These are phyloP conservation scores for Ctenomys sociabilis DNA, from an alignment of 2,113 vertebrate genomes.

Conservation along the genomic window DNA sequence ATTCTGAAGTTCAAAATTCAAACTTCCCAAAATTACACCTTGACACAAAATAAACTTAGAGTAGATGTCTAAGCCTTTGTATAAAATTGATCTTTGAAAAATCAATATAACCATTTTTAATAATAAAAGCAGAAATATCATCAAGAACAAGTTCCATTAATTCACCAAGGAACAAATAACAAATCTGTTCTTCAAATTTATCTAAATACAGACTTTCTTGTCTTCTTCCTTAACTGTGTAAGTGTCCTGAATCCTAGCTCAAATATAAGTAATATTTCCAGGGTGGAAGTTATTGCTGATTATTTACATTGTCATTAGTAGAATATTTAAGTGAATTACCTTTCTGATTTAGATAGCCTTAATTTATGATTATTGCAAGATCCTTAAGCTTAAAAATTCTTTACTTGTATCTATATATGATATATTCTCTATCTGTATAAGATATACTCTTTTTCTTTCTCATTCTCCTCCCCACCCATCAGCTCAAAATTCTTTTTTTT, in stretches of 20 bases:
- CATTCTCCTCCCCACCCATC: background rate
- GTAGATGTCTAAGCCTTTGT: background rate
- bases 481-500: slow-evolving; percentile 27
- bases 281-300: background rate
- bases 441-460: background rate
- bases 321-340: background rate
- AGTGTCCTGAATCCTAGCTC: background rate
- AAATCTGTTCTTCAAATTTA: background rate
- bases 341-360: background rate
- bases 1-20: slow-evolving; percentile 29
- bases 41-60: slow-evolving; percentile 26
- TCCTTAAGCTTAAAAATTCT: background rate
- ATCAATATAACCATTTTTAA: slow-evolving; percentile 24
- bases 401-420: background rate
- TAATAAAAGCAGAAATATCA: slow-evolving; percentile 42
- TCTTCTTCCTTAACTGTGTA: background rate
- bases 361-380: background rate
- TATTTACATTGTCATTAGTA: background rate
- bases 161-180: background rate
- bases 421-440: background rate
- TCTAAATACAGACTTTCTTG: background rate
- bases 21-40: slow-evolving; percentile 30
- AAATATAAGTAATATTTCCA: slow-evolving; percentile 5
- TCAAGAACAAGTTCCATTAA: slow-evolving; percentile 26
- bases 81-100: background rate